Percentiles rank a stretch among this genome's conserved stretches.
phyloP scores from a whole-genome alignment of 2,888 invertebrate genomes.

The Pristionchus entomophagus region DNA sequence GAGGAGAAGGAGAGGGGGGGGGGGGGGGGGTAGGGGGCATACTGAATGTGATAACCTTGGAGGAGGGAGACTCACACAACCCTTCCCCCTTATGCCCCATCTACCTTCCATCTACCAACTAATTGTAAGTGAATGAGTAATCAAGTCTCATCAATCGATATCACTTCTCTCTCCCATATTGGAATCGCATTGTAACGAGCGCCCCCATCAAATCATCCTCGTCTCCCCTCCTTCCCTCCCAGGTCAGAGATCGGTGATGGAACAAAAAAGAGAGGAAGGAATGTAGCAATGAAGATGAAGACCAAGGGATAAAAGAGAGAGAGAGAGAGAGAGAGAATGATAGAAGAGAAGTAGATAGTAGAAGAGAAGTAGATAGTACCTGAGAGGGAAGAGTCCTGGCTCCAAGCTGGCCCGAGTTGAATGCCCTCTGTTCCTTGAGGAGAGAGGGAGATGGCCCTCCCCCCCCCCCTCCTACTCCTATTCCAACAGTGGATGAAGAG shows the following conservation, averaged over 20 bases:
- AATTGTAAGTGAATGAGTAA: neutral
- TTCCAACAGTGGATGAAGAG: neutral
- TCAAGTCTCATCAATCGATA: neutral
- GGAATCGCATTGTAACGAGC: neutral
- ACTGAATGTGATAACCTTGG: slow-evolving; percentile 37
- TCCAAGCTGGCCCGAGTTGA: slow-evolving; percentile 39
- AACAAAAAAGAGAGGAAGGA: neutral
- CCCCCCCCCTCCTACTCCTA: neutral
- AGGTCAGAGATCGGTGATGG: neutral
- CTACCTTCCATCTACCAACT: slow-evolving; percentile 2
- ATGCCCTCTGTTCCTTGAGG: slow-evolving; percentile 31
- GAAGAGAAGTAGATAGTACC: neutral
- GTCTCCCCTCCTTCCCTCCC: neutral
- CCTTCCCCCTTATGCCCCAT: neutral
- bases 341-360: neutral
- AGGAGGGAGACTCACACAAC: neutral
- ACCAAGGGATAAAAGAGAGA: neutral
- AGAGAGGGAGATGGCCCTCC: neutral
- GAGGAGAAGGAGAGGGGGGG: too few relatives aligned
- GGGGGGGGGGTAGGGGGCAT: too few relatives aligned
- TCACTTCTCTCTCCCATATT: neutral
- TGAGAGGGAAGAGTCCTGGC: slow-evolving; percentile 29
- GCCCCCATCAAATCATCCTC: neutral
- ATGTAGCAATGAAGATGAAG: neutral
- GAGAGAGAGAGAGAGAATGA: neutral